These are phyloP conservation scores for Laspeyria flexula DNA, from an alignment of 2,888 invertebrate species.

Conservation along the genomic window DNA sequence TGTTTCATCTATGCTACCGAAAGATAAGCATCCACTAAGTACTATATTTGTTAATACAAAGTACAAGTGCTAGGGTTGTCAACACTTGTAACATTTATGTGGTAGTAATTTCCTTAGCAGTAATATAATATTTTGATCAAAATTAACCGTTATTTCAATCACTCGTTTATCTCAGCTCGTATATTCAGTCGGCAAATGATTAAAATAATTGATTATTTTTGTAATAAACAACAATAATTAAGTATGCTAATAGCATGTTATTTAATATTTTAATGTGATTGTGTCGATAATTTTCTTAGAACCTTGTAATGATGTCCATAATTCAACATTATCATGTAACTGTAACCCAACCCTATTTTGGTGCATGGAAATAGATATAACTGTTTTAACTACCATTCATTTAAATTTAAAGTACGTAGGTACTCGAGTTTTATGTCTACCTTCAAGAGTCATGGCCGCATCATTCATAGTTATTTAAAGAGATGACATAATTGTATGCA, in stretches of 20 bases:
- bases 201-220: neutral
- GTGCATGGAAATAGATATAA: constrained; percentile 45
- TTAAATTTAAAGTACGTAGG: constrained; percentile 54
- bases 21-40: constrained; percentile 33
- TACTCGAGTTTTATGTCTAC: constrained; percentile 60
- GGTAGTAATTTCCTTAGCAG: no score
- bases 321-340: neutral
- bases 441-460: constrained; percentile 53
- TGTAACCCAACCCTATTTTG: constrained; percentile 23
- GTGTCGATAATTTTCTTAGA: neutral
- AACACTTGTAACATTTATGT: neutral
- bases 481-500: constrained; percentile 59
- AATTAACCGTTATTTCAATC: no score
- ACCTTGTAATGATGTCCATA: neutral
- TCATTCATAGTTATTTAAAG: constrained; percentile 61
- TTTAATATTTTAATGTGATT: neutral
- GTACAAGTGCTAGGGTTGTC: constrained; percentile 1
- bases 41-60: neutral
- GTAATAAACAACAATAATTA: neutral
- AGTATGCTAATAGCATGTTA: neutral
- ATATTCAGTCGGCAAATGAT: neutral
- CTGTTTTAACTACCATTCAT: constrained; percentile 68
- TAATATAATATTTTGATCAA: no score
- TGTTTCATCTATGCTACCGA: constrained; percentile 50
- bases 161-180: no score